Evolutionary conservation across 2,113 vertebrate species (phyloP).

Genomic region (Balaenoptera acutorostrata): DNA sequence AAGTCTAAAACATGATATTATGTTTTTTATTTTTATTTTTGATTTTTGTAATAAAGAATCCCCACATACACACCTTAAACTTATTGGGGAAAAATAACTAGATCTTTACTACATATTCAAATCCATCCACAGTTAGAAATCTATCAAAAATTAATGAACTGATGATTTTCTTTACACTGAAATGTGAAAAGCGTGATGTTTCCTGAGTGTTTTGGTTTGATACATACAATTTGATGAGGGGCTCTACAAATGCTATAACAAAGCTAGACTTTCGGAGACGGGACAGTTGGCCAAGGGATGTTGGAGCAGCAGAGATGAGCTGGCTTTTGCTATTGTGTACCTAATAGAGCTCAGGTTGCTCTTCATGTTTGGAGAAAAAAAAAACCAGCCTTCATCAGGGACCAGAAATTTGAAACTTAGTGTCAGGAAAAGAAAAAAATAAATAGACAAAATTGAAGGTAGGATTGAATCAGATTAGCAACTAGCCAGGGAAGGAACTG

Average conservation of each 20-base stretch:
- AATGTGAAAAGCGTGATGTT: not conserved
- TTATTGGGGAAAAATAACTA: not conserved
- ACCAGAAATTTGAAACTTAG: not conserved
- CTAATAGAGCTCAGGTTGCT: not conserved
- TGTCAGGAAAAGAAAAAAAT: not conserved
- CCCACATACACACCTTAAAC: not conserved
- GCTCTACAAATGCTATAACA: not conserved
- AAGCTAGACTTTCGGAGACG: not conserved
- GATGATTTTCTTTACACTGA: not conserved
- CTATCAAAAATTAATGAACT: not conserved
- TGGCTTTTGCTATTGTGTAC: not conserved
- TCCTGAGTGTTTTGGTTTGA: not conserved
- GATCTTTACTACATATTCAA: not conserved
- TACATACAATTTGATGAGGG: not conserved
- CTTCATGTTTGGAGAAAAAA: not conserved
- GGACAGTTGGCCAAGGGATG: not conserved
- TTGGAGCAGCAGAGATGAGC: not conserved
- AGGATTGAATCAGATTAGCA: not conserved
- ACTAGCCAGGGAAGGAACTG: not conserved
- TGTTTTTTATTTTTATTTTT: not conserved
- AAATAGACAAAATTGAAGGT: not conserved
- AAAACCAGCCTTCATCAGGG: not conserved
- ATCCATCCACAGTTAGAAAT: not conserved
- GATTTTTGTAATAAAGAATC: not conserved
- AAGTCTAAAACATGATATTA: not conserved